These are phyloP conservation scores for Panopea generosa DNA, from an alignment of 2,888 invertebrate species.

Conservation along the genomic window DNA sequence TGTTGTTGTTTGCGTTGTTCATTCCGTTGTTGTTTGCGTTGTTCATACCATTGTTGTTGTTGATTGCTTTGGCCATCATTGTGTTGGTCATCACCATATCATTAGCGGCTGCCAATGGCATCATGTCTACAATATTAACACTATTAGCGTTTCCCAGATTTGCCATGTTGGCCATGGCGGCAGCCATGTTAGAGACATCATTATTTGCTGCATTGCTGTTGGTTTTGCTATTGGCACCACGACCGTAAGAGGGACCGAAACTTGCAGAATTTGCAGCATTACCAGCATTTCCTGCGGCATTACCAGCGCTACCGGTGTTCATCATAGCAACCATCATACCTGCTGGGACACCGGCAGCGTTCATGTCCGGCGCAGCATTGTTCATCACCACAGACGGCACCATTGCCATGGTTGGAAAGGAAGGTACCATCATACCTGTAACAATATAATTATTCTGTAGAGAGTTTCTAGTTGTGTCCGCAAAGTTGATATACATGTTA, in stretches of 20 bases:
- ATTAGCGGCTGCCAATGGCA: not conserved
- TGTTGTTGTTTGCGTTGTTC: not conserved
- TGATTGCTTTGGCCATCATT: not conserved
- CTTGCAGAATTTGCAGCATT: slow-evolving; percentile 10
- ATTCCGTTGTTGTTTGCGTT: not conserved
- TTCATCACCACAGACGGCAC: too few species aligned
- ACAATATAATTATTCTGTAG: too few species aligned
- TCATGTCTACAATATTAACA: slow-evolving; percentile 23
- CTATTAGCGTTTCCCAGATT: slow-evolving; percentile 1
- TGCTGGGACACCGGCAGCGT: too few species aligned
- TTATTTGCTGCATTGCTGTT: slow-evolving; percentile 3
- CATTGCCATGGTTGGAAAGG: slow-evolving; percentile 5
- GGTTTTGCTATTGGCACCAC: not conserved
- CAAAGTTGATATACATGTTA: too few species aligned
- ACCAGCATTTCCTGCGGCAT: not conserved
- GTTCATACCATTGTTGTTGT: too few species aligned
- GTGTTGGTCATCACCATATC: not conserved
- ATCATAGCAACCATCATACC: too few species aligned
- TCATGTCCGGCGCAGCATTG: too few species aligned
- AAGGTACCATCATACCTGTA: slow-evolving; percentile 14
- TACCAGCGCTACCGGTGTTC: too few species aligned
- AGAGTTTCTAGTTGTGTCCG: too few species aligned
- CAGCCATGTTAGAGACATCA: not conserved
- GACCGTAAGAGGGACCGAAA: not conserved
- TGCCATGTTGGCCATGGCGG: too few species aligned